Evolutionary conservation across 2,113 vertebrate genomes (phyloP), one percentile per base, ranked within the genome.

Genomic region (Zosterops pallidus): DNA sequence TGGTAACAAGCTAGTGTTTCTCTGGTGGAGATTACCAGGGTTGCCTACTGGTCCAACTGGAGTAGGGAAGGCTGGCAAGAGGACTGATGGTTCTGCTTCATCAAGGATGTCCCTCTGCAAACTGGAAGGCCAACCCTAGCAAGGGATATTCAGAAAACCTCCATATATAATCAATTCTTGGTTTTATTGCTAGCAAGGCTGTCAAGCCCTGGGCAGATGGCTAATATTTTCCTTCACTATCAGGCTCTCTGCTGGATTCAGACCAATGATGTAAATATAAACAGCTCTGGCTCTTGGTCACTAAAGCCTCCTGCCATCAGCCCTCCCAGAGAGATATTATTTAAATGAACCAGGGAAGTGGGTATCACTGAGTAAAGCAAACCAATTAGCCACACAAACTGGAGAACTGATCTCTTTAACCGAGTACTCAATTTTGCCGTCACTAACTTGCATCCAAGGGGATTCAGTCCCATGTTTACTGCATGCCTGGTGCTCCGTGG

Each of bases 181-280:
- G 35, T 76, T 93, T 90, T 87, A 94, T 70, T 86, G 68, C 82
- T 94, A 79, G 63, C 64, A 62, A 83, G 82, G 67, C 82, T 92
- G 50, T 76, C 50, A 42, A 77, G 92, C 78, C 16, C 33, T 67
- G 75, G 90, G 82, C 96, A 97, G 94, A 95, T 96, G 93, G 93
- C 82, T 93, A 93, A 87, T 95, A 96, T 85, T 96, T 95, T 91
- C 87, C 91, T 89, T 91, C 78, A 62, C 62, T 94, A 87, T 93
- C 93, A 88, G 56, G 39, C 91, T 92, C 72, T 86, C 63, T 52
- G 55, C 86, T 96, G 95, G 94, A 96, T 94, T 90, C 71, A 68
- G 88, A 96, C 90, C 94, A 97, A 86, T 83, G 87, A 70, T 64
- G 68, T 89, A 95, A 90, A 93, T 59, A 95, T 81, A 95, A 96